Conservation (phyloP, 2,888 invertebrate genomes). For the Lasioglossum zephyrum region DNA sequence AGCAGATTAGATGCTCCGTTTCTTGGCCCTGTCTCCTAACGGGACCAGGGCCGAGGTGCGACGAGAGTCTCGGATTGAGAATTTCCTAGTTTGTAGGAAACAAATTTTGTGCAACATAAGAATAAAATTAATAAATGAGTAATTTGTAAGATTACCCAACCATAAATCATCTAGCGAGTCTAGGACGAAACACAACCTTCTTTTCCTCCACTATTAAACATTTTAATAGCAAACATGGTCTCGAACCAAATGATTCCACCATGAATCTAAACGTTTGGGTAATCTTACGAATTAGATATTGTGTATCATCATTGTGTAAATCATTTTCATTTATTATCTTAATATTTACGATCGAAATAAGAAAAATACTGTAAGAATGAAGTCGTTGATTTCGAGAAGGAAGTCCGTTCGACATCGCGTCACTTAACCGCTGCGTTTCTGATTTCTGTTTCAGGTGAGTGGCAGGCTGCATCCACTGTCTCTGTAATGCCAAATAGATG, state of each 20-base stretch:
- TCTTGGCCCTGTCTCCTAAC: background rate
- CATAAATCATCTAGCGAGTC: too few relatives aligned
- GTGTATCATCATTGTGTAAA: too few relatives aligned
- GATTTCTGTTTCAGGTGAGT: slow-evolving; percentile 83
- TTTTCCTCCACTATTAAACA: too few relatives aligned
- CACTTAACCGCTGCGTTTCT: slow-evolving; percentile 54
- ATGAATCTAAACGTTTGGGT: too few relatives aligned
- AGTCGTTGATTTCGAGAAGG: background rate
- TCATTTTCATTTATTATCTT: too few relatives aligned
- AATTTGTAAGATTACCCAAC: too few relatives aligned
- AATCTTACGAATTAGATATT: too few relatives aligned
- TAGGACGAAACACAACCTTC: too few relatives aligned
- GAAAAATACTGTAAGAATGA: background rate
- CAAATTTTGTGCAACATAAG: background rate
- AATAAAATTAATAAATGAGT: background rate
- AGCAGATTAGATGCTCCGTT: slow-evolving; percentile 28
- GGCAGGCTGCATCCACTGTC: slow-evolving; percentile 83
- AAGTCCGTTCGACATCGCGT: background rate
- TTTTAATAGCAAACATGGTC: too few relatives aligned
- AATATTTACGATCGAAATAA: too few relatives aligned
- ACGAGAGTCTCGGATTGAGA: background rate
- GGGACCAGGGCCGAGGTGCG: background rate
- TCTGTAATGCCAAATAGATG: slow-evolving; percentile 84
- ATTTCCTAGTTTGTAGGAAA: too few relatives aligned
- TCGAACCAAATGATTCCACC: too few relatives aligned